Conservation (phyloP, 2,113 vertebrate genomes). For the Burhinus bistriatus region DNA sequence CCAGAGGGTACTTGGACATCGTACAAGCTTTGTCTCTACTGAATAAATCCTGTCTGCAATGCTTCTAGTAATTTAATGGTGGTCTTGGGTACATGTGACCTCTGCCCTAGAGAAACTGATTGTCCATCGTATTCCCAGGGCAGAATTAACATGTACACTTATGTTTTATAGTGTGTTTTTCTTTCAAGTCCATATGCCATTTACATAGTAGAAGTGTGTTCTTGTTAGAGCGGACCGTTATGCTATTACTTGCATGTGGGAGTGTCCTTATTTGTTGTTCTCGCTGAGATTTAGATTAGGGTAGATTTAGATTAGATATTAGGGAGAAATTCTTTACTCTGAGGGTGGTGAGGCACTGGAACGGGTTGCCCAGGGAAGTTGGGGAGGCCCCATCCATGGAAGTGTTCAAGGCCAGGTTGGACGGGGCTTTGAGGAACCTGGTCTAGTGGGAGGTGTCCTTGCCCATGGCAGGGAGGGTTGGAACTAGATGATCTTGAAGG, state of each 20-base stretch:
- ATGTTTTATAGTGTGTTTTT: rapidly evolving
- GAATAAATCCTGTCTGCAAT: not conserved
- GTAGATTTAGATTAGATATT: not conserved
- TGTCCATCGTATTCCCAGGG: rapidly evolving
- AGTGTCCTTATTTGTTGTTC: not conserved
- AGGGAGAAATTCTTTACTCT: not conserved
- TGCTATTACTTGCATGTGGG: not conserved
- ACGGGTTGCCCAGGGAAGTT: not conserved
- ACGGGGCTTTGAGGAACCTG: not conserved
- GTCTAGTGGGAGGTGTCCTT: not conserved
- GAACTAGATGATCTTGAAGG: not conserved
- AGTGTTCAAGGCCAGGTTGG: not conserved
- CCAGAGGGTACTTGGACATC: not conserved
- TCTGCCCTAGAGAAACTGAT: not conserved
- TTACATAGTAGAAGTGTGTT: not conserved
- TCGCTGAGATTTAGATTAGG: not conserved
- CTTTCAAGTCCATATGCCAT: not conserved
- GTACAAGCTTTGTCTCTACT: not conserved
- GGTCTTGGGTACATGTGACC: not conserved
- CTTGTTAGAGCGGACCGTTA: not conserved
- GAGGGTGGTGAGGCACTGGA: not conserved
- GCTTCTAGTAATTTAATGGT: too few species aligned
- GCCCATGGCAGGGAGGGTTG: not conserved
- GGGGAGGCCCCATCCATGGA: not conserved
- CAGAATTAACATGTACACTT: not conserved